phyloP scores from a whole-genome alignment of 2,797 vertebrate species.

The Toxotes lorentzi region DNA sequence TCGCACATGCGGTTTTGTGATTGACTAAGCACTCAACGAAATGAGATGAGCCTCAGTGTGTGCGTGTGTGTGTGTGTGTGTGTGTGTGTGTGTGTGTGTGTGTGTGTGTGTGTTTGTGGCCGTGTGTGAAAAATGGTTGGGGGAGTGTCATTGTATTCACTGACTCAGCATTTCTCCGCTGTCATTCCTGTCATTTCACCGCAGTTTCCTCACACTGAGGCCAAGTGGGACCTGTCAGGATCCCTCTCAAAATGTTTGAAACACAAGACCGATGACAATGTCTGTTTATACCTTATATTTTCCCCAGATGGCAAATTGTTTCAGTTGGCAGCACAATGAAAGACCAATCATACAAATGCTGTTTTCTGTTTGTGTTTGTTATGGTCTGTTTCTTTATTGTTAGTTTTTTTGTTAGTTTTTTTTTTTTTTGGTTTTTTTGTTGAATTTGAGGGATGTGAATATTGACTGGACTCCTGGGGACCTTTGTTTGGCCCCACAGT shows the following conservation, averaged over 20 bases:
- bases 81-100: constrained; percentile 10
- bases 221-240: constrained; percentile 47
- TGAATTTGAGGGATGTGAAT: constrained; percentile 23
- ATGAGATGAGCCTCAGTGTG: constrained; percentile 62
- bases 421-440: neutral
- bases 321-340: constrained; percentile 45
- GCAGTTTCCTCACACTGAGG: constrained; percentile 46
- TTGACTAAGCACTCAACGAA: constrained; percentile 76
- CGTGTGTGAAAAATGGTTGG: constrained; percentile 31
- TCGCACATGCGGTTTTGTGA: constrained; percentile 36
- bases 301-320: constrained; percentile 47
- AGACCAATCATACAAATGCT: constrained; percentile 30
- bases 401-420: too few species aligned
- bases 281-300: constrained; percentile 52
- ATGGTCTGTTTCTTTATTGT: too few species aligned
- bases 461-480: constrained; percentile 20
- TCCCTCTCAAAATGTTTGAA: constrained; percentile 46
- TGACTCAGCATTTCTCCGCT: constrained; percentile 71
- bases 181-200: constrained; percentile 56
- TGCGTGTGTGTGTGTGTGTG: too few species aligned
- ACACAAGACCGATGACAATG: constrained; percentile 45
- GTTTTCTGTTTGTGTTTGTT: constrained; percentile 18
- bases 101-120: constrained; percentile 5
- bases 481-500: constrained; percentile 23
- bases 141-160: constrained; percentile 56